Evolutionary conservation across 1,140 invertebrate species (phyloP).

Genomic region (Bombus polaris): DNA sequence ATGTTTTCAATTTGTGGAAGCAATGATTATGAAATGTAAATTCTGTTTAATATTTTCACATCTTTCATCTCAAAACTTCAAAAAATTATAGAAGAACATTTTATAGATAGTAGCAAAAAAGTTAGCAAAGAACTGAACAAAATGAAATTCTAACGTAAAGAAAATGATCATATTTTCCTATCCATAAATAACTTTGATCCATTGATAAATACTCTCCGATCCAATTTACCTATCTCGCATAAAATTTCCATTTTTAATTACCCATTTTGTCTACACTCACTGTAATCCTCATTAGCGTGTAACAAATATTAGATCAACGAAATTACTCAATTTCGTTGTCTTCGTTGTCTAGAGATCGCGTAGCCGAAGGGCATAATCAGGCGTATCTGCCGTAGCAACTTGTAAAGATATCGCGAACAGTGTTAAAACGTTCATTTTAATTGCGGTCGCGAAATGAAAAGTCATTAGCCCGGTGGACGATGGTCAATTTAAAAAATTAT

Average conservation of each 20-base stretch:
- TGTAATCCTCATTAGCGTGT: no score
- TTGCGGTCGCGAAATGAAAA: neutral
- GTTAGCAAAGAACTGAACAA: no score
- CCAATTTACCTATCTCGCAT: no score
- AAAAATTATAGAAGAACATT: no score
- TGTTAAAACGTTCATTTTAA: slow-evolving; percentile 21
- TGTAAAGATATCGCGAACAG: slow-evolving; percentile 8
- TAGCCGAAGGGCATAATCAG: neutral
- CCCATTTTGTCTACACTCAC: neutral
- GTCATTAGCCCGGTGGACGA: slow-evolving; percentile 5
- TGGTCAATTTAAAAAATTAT: slow-evolving; percentile 11
- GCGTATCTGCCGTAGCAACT: neutral
- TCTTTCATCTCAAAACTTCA: no score
- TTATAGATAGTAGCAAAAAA: no score
- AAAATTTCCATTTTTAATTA: neutral
- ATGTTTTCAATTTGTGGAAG: neutral
- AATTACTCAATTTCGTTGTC: neutral
- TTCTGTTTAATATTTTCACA: no score
- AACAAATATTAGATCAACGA: neutral
- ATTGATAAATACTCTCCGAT: neutral
- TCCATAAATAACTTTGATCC: no score
- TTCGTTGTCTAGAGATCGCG: neutral
- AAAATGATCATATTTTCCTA: no score
- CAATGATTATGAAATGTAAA: neutral
- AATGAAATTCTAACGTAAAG: no score